Conservation (phyloP, 53 echinoderm and acorn worm genomes). For the Apostichopus leukothele region DNA sequence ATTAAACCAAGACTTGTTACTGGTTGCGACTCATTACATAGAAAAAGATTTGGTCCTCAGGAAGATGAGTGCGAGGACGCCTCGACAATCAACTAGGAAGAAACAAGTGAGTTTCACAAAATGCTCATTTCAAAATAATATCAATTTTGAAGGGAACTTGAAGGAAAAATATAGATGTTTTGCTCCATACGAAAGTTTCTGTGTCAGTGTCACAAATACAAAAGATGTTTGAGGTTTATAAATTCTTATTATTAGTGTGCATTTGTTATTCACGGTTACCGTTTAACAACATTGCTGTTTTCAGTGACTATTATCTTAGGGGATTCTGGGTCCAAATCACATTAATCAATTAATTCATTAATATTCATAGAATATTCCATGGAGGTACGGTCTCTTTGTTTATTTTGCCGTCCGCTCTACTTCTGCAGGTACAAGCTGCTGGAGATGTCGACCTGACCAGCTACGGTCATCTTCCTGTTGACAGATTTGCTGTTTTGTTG, state of each 20-base stretch:
- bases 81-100: neutral
- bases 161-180: neutral
- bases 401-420: neutral
- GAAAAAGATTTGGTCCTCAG: slow-evolving; percentile 80
- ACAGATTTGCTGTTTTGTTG: slow-evolving; percentile 88
- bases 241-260: too few species aligned
- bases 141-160: neutral
- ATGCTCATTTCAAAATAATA: too few species aligned
- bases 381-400: too few species aligned
- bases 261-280: too few species aligned
- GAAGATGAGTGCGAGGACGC: slow-evolving; percentile 24
- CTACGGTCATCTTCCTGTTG: slow-evolving; percentile 90
- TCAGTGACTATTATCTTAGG: too few species aligned
- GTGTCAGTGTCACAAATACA: neutral
- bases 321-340: too few species aligned
- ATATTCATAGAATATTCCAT: too few species aligned
- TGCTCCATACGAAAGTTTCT: neutral
- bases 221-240: too few species aligned
- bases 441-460: slow-evolving; percentile 79
- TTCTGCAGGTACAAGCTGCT: slow-evolving; percentile 56
- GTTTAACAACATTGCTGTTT: too few species aligned
- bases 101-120: slow-evolving; percentile 2
- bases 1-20: slow-evolving; percentile 74
- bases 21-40: slow-evolving; percentile 90
- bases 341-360: too few species aligned